These are phyloP conservation scores for Romanogobio albipinnatus DNA, from an alignment of 2,113 vertebrate genomes.

Conservation along the genomic window DNA sequence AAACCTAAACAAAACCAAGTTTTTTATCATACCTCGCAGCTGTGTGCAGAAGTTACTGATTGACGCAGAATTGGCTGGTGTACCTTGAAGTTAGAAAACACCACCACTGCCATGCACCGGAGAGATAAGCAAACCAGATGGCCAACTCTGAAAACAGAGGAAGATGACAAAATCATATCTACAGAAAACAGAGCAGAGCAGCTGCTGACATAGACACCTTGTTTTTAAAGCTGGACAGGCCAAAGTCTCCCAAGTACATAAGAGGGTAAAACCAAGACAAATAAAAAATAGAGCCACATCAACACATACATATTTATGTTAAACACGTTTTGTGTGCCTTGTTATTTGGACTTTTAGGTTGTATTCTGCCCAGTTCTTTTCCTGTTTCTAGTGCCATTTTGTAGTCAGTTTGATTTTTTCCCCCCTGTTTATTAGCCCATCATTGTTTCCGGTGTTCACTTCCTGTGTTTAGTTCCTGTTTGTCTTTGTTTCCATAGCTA, in stretches of 20 bases:
- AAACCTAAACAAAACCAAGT: neutral
- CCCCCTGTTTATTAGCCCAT: too few relatives aligned
- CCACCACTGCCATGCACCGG: neutral
- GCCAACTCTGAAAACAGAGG: constrained; percentile 7
- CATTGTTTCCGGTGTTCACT: too few relatives aligned
- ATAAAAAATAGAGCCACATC: neutral
- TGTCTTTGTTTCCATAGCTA: too few relatives aligned
- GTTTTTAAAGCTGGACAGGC: neutral
- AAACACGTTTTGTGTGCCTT: too few relatives aligned
- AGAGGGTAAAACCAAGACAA: neutral
- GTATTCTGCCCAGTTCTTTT: too few relatives aligned
- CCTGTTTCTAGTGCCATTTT: too few relatives aligned
- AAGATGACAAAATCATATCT: constrained; percentile 22
- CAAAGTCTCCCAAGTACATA: neutral
- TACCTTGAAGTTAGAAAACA: neutral
- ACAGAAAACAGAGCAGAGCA: neutral
- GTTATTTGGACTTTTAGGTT: too few relatives aligned
- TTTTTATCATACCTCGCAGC: neutral
- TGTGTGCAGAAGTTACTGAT: neutral
- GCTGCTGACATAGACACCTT: neutral
- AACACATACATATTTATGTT: too few relatives aligned
- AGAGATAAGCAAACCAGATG: constrained; percentile 16
- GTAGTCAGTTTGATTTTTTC: too few relatives aligned
- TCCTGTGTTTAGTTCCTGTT: too few relatives aligned
- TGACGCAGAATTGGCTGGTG: neutral